Percentiles rank a stretch among this genome's conserved stretches.
Evolutionary conservation across 1,140 invertebrate species (phyloP).

Genomic region (Aphis gossypii): DNA sequence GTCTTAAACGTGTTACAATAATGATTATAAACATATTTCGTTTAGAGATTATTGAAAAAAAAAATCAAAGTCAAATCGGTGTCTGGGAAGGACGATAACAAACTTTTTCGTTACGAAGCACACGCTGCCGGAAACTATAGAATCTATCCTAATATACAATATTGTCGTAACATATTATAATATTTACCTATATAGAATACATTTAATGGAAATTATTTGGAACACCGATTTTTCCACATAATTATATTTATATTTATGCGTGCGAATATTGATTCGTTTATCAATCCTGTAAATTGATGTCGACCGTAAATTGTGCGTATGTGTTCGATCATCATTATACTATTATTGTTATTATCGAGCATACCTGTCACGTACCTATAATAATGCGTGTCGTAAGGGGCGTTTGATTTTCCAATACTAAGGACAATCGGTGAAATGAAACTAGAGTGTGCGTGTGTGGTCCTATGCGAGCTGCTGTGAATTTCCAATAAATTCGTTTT

Average conservation of each 20-base stretch:
- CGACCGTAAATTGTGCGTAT: background rate
- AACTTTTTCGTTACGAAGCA: background rate
- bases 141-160: no score
- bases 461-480: background rate
- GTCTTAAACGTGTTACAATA: background rate
- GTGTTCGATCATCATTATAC: background rate
- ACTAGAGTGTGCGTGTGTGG: background rate
- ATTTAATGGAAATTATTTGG: background rate
- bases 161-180: no score
- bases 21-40: background rate
- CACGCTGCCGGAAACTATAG: background rate
- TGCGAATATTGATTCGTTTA: background rate
- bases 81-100: background rate
- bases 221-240: background rate
- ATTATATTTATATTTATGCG: background rate
- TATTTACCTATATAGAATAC: no score
- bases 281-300: background rate
- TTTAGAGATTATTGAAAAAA: background rate
- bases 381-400: slow-evolving; percentile 34
- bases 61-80: background rate
- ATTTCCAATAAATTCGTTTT: slow-evolving; percentile 6
- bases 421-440: background rate
- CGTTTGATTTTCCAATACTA: slow-evolving; percentile 30
- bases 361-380: slow-evolving; percentile 15
- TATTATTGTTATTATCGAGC: background rate